Conservation (phyloP, 2,113 vertebrate genomes). For the Cinclus mexicanus region DNA sequence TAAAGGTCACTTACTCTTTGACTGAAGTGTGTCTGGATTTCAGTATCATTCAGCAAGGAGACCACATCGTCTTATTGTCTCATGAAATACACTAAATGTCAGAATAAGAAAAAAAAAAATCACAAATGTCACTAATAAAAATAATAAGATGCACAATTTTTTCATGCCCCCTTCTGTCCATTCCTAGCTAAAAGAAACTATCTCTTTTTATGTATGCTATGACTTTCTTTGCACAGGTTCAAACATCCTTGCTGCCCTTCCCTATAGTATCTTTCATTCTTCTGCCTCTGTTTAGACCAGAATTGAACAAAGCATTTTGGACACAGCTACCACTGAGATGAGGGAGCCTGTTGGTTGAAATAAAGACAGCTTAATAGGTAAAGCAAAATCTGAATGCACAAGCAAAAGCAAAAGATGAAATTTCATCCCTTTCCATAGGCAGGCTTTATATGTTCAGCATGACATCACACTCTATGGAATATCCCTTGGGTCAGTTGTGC, state of each 20-base stretch:
- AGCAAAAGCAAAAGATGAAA: neutral
- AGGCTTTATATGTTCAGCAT: neutral
- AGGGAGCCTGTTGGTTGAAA: neutral
- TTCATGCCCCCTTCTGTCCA: neutral
- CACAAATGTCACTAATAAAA: neutral
- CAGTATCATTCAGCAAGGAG: neutral
- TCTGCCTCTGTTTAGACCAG: neutral
- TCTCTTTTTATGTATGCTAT: neutral
- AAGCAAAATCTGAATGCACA: neutral
- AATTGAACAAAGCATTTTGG: neutral
- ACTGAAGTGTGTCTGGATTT: neutral
- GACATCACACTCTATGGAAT: neutral
- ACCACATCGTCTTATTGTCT: fast-evolving
- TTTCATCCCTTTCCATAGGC: neutral
- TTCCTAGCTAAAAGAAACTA: neutral
- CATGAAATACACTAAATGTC: neutral
- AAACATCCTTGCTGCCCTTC: neutral
- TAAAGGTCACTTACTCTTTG: neutral
- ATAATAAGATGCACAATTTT: neutral
- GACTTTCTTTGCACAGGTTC: neutral
- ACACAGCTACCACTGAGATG: neutral
- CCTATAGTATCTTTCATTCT: neutral
- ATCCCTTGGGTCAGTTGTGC: neutral
- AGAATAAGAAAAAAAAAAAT: too few relatives aligned
- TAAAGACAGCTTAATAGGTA: neutral